Evolutionary conservation across 2,113 vertebrate species (phyloP), one percentile per base, ranked within the genome.

Genomic region (Melanostigma gelatinosum): DNA sequence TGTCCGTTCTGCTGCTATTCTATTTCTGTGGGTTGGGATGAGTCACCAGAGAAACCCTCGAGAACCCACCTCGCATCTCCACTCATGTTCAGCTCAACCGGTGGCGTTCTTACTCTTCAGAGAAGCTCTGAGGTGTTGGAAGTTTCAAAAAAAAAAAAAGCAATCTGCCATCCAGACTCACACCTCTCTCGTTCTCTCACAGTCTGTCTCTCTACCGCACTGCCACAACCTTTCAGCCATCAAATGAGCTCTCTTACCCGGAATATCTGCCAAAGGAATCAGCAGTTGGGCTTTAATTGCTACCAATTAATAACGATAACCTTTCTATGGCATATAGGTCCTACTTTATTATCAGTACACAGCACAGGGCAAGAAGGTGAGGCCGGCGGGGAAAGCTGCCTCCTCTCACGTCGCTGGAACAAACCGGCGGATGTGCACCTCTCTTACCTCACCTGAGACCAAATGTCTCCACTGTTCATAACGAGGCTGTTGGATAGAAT

Each of bases 301-400:
- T 75, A 76, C 81, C 76, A 82, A 66, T 76, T 89, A 89, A 90
- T 90, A 85, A 87, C 22, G 77, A 85, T 88, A 92, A 92, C 90
- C 90, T 90, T 91, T 92, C 80, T 76, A 0, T 77, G 81, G 72
- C 66, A 64, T 50, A 72, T 20, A 34, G 55, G 60, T 48, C 72
- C 65, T 16, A 60, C 80, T 88, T 83, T 80, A 83, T 82, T 74
- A 86, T 38, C 71, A 13, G 77, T 3, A 8, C 60, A 11, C 54
- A 29, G 64, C 71, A 10, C 40, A 1, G 80, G 50, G 61, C 34
- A 18, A 6, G 22, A 6, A 6, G 73, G 71, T 6, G 57, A 72
- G 34, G 72, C 55, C 8, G 20, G 34, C 9, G 9, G 67, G 42
- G 69, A 70, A 40, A 46, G 46, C 42, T 29, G 61, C 75, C 38